phyloP scores from a whole-genome alignment of 1,140 invertebrate genomes.

The Musca vetustissima region DNA sequence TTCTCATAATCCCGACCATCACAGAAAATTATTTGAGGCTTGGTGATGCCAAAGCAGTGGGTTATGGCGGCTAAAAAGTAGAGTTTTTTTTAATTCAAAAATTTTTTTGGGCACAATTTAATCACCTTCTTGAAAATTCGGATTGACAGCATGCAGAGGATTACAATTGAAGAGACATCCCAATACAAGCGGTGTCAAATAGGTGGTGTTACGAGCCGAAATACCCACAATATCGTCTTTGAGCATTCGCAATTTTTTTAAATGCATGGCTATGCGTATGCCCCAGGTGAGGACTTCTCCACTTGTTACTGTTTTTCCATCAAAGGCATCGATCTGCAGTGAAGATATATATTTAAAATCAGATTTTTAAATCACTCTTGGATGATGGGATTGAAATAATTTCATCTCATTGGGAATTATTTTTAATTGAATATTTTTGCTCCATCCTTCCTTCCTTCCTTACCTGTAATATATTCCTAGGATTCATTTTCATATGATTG shows the following conservation, averaged over 20 bases:
- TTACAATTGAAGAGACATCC: constrained; percentile 46
- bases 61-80: constrained; percentile 25
- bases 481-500: too few relatives aligned
- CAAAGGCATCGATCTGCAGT: constrained; percentile 37
- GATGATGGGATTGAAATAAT: too few relatives aligned
- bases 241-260: constrained; percentile 37
- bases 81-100: too few relatives aligned
- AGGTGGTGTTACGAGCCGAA: constrained; percentile 41
- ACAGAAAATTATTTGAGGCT: constrained; percentile 45
- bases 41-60: constrained; percentile 34
- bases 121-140: constrained; percentile 42
- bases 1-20: constrained; percentile 45
- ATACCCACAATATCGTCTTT: constrained; percentile 47
- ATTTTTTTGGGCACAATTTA: not conserved
- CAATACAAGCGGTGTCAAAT: constrained; percentile 41
- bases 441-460: too few relatives aligned
- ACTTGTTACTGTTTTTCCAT: constrained; percentile 40
- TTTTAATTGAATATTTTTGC: too few relatives aligned
- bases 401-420: too few relatives aligned
- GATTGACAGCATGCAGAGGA: constrained; percentile 42
- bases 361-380: too few relatives aligned
- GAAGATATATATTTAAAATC: not conserved
- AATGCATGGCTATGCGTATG: constrained; percentile 43
- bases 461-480: too few relatives aligned
- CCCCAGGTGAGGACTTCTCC: constrained; percentile 38